These are phyloP conservation scores for Drosophila mercatorum DNA, from an alignment of 2,888 invertebrate species.

Conservation along the genomic window DNA sequence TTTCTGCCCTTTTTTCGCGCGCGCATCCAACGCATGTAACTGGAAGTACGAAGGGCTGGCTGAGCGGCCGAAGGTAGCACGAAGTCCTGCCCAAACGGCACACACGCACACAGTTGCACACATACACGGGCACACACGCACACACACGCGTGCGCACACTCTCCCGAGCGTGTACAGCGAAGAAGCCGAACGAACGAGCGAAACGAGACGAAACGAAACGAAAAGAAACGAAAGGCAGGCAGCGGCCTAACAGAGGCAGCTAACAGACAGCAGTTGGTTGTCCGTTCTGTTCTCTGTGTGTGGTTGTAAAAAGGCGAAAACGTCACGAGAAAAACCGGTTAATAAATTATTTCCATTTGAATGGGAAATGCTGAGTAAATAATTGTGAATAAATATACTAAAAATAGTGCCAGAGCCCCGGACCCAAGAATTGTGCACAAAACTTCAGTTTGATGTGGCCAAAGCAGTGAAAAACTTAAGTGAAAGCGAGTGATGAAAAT, in stretches of 20 bases:
- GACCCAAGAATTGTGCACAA: constrained; percentile 22
- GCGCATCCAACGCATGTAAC: constrained; percentile 66
- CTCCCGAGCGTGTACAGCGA: constrained; percentile 16
- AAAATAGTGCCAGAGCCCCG: constrained; percentile 26
- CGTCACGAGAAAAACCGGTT: constrained; percentile 82
- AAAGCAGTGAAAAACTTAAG: constrained; percentile 49
- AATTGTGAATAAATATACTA: constrained; percentile 57
- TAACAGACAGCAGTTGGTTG: constrained; percentile 63
- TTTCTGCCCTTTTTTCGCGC: constrained; percentile 65
- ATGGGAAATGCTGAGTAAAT: constrained; percentile 67
- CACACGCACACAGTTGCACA: constrained; percentile 12
- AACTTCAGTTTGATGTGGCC: constrained; percentile 22
- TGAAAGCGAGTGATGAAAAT: constrained; percentile 55
- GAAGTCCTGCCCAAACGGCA: constrained; percentile 69
- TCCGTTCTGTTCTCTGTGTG: constrained; percentile 70
- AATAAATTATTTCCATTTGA: constrained; percentile 81
- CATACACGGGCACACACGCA: constrained; percentile 14
- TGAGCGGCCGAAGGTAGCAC: constrained; percentile 53
- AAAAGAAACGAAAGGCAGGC: constrained; percentile 28
- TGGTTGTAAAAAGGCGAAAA: constrained; percentile 80
- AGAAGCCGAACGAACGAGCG: constrained; percentile 50
- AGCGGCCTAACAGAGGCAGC: constrained; percentile 52
- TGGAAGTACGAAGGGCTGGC: constrained; percentile 65
- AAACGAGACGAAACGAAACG: constrained; percentile 18
- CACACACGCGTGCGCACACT: constrained; percentile 1